Evolutionary conservation across 2,888 invertebrate genomes (phyloP).

Genomic region (Hylaea fasciaria): DNA sequence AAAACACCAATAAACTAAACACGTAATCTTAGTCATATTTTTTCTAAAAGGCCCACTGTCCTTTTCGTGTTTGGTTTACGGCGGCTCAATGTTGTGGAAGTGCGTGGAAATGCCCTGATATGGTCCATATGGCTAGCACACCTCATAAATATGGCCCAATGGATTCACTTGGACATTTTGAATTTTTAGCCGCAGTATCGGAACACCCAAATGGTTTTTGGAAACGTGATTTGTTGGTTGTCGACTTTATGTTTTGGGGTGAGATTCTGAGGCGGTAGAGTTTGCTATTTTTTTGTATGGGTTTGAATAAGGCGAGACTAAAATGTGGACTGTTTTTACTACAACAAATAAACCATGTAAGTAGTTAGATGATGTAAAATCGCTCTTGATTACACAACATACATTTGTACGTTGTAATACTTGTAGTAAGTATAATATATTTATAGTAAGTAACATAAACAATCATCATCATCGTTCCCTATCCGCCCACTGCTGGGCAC

Average conservation of each 20-base stretch:
- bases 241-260: constrained; percentile 9
- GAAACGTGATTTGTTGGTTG: constrained; percentile 16
- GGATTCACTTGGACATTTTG: constrained; percentile 59
- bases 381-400: no score
- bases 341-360: no score
- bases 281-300: background rate
- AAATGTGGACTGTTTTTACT: no score
- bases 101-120: constrained; percentile 74
- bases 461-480: no score
- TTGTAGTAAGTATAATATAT: no score
- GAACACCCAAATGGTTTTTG: constrained; percentile 12
- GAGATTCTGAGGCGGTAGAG: background rate
- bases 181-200: constrained; percentile 47
- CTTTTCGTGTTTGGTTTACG: constrained; percentile 68
- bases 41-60: constrained; percentile 60
- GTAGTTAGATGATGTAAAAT: no score
- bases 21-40: constrained; percentile 46
- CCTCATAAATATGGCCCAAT: constrained; percentile 71
- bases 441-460: no score
- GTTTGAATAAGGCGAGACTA: background rate
- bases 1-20: constrained; percentile 30
- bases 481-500: no score
- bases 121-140: constrained; percentile 58
- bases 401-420: no score
- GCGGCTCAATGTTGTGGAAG: constrained; percentile 77